Base-by-base conservation (phyloP, 2,113 vertebrate genomes). In the Caracal caracal region DNA sequence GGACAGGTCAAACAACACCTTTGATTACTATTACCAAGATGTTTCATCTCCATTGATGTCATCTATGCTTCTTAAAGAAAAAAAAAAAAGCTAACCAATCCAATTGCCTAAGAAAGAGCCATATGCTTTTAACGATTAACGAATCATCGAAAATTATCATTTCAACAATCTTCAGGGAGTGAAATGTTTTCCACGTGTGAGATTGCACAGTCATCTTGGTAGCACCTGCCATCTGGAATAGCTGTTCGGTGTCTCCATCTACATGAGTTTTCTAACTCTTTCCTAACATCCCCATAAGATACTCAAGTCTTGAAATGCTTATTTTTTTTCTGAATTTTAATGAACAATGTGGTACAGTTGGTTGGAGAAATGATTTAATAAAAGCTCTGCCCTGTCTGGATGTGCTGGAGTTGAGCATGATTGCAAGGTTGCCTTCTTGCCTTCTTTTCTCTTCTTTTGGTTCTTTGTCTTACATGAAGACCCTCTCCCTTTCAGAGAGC, bases 141-240 rank as follows among this genome's bases (percentile, higher is more conserved):
- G 68, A 96, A 71, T 94, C 82, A 75, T 28, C 86, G 78, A 85
- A 88, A 85, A 91, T 66, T 33, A 66, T 63, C 40, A 73, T 70
- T 95, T 70, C 95, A 91, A 40, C 73, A 40, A 11, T 89, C 68
- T 91, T 89, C 76, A 33, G 53, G 28, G 88, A 96, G 53, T 78
- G 51, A 93, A 95, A 96, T 91, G 73, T 19, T 88, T 93, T 96
- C 94, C 88, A 86, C 49, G 43, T 97, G 88, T 78, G 28, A 43
- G 61, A 37, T 53, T 51, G 66, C n/a, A 78, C 26, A 71, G 78
- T 82, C 10, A 1, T 81, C 90, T 79, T 30, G 35, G 90, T 68
- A 86, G 97, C 10, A 0, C 35, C 47, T 35, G 68, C 63, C 73
- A 88, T 95, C 94, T 96, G 93, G 61, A 61, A 94, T 17, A 70